Evolutionary conservation across 1,140 invertebrate species (phyloP).

Genomic region (Dendroctonus valens): DNA sequence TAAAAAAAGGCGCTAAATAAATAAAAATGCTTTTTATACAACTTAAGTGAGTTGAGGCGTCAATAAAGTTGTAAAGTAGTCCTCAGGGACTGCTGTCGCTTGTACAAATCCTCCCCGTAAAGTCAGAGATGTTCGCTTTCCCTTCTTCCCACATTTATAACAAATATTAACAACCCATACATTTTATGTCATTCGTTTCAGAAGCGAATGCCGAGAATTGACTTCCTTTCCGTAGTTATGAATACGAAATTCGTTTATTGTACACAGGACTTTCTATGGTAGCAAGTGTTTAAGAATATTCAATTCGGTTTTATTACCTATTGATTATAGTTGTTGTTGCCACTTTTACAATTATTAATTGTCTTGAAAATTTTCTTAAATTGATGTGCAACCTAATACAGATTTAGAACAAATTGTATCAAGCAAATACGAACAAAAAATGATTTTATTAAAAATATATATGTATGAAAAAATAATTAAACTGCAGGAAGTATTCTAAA

Average conservation of each 20-base stretch:
- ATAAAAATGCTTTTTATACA: slow-evolving; percentile 43
- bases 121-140: slow-evolving; percentile 40
- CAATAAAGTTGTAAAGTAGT: slow-evolving; percentile 48
- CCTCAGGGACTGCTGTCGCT: slow-evolving; percentile 44
- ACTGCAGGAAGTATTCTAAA: no score
- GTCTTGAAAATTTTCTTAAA: no score
- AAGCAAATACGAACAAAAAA: no score
- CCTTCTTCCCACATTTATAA: slow-evolving; percentile 31
- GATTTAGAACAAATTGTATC: no score
- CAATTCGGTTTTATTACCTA: no score
- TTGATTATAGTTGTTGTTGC: no score
- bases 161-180: slow-evolving; percentile 34
- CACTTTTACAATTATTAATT: no score
- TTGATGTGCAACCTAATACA: no score
- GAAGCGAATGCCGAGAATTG: slow-evolving; percentile 26
- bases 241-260: slow-evolving; percentile 22
- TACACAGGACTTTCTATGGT: not conserved
- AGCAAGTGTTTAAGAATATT: no score
- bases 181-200: slow-evolving; percentile 31
- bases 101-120: slow-evolving; percentile 43
- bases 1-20: slow-evolving; percentile 46
- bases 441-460: no score
- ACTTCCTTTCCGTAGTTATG: slow-evolving; percentile 30
- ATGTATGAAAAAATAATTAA: no score
- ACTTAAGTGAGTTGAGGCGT: slow-evolving; percentile 43